A percentile compares a stretch with the other conserved stretches of the same genome.
phyloP scores from a whole-genome alignment of 2,888 invertebrate genomes.

The Tipula lateralis region DNA sequence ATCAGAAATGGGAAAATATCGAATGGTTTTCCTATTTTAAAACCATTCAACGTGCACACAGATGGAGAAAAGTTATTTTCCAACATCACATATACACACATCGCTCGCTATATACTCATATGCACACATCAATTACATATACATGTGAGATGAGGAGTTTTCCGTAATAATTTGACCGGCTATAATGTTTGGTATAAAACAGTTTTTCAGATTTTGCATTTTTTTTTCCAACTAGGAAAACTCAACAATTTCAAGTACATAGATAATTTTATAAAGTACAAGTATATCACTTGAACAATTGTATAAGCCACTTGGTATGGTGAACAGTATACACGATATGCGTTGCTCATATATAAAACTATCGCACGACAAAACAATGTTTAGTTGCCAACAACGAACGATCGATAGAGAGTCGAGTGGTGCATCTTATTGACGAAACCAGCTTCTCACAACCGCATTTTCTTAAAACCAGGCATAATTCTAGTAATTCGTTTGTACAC shows the following conservation, averaged over 20 bases:
- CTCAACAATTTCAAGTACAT: neutral
- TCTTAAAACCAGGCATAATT: too few species aligned
- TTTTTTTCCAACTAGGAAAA: neutral
- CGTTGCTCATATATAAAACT: too few species aligned
- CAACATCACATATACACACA: neutral
- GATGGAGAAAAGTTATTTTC: neutral
- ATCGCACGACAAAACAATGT: too few species aligned
- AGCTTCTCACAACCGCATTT: too few species aligned
- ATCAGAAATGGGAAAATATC: neutral
- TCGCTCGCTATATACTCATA: neutral
- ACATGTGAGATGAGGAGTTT: neutral
- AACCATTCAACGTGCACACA: neutral
- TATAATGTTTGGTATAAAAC: conserved; percentile 8
- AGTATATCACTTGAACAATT: neutral
- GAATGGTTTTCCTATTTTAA: neutral
- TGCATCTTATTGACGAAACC: too few species aligned
- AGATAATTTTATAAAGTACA: neutral
- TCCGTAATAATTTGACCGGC: neutral
- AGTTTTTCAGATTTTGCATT: neutral
- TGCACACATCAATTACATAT: neutral
- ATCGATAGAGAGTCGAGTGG: too few species aligned
- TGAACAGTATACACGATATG: too few species aligned
- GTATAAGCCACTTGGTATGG: too few species aligned
- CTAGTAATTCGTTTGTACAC: too few species aligned
- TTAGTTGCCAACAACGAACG: too few species aligned